These are phyloP conservation scores for Caenorhabditis tropicalis DNA, from an alignment of 1,140 invertebrate genomes.

Conservation along the genomic window DNA sequence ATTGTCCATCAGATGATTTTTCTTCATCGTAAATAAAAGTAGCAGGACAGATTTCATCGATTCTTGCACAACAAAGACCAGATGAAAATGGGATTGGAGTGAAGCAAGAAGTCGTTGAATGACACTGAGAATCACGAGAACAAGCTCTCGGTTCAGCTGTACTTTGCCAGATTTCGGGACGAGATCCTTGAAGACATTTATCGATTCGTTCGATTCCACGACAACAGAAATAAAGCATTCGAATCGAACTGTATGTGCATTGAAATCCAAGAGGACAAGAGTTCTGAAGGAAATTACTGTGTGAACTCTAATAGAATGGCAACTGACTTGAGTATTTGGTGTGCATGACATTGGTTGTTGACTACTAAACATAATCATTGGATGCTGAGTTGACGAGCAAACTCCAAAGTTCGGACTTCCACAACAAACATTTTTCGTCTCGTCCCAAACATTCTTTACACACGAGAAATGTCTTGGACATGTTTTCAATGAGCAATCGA, in stretches of 20 bases:
- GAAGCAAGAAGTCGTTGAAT: slow-evolving; percentile 2
- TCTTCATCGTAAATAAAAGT: slow-evolving; percentile 12
- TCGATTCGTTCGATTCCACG: neutral
- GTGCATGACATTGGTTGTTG: slow-evolving; percentile 26
- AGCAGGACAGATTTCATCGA: neutral
- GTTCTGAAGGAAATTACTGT: neutral
- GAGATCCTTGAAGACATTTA: slow-evolving; percentile 38
- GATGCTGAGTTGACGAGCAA: slow-evolving; percentile 8
- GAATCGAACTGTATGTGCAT: slow-evolving; percentile 24
- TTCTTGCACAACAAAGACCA: slow-evolving; percentile 24
- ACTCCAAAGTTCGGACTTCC: slow-evolving; percentile 52
- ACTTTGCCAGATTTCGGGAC: slow-evolving; percentile 40
- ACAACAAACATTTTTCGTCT: slow-evolving; percentile 51
- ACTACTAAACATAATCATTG: neutral
- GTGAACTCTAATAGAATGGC: neutral
- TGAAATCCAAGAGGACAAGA: slow-evolving; percentile 12
- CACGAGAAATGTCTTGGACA: slow-evolving; percentile 53
- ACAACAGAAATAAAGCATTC: slow-evolving; percentile 32
- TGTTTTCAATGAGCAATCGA: slow-evolving; percentile 50
- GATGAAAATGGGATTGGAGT: slow-evolving; percentile 26
- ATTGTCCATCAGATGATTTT: neutral
- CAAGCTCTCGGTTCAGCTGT: slow-evolving; percentile 28
- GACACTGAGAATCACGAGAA: neutral
- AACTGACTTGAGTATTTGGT: neutral
- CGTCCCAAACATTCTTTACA: slow-evolving; percentile 47